Evolutionary conservation across 2,888 invertebrate genomes (phyloP).

Genomic region (Caenorhabditis becei): DNA sequence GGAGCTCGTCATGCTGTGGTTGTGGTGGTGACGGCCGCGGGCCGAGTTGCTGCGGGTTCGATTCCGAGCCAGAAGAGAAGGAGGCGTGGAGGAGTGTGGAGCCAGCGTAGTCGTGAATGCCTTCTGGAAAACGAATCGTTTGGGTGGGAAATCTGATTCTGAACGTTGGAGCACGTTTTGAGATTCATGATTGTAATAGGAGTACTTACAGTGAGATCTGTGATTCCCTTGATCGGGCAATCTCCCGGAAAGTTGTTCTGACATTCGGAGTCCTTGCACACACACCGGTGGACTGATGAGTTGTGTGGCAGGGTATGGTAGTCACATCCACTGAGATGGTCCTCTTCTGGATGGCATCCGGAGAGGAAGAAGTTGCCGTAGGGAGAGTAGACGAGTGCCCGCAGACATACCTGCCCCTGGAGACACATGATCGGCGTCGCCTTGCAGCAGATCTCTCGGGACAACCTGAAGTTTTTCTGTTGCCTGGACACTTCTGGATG

Average conservation of each 20-base stretch:
- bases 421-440: conserved; percentile 55
- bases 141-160: too few relatives aligned
- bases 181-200: too few relatives aligned
- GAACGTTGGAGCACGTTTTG: too few relatives aligned
- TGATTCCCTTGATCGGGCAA: conserved; percentile 57
- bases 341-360: conserved; percentile 67
- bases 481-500: too few relatives aligned
- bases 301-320: conserved; percentile 63
- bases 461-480: conserved; percentile 47
- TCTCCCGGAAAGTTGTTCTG: conserved; percentile 67
- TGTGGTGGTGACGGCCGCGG: conserved; percentile 53
- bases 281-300: conserved; percentile 67
- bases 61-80: conserved; percentile 47
- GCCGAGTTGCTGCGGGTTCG: conserved; percentile 29
- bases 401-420: conserved; percentile 59
- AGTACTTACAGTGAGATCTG: conserved; percentile 30
- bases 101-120: conserved; percentile 6
- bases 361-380: conserved; percentile 68
- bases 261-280: conserved; percentile 64
- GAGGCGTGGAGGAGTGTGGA: conserved; percentile 45
- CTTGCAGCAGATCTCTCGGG: conserved; percentile 62
- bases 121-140: conserved; percentile 27
- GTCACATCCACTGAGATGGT: conserved; percentile 66
- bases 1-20: conserved; percentile 42
- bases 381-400: conserved; percentile 65